Conservation (phyloP, 2,113 vertebrate species). For the Perca schrenkii region DNA sequence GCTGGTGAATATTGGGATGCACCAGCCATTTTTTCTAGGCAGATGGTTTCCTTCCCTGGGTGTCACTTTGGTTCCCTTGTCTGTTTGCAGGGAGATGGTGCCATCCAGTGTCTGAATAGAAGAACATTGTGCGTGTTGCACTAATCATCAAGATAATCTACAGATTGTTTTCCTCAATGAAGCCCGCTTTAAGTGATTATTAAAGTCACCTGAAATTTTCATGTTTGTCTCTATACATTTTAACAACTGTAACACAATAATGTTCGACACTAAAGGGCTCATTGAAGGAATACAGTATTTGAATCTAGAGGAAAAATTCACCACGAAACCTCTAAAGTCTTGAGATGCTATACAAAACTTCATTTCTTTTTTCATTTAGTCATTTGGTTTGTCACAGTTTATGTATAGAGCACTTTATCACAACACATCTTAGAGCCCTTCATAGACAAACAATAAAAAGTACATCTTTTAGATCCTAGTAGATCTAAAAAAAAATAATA, state of each 20-base stretch:
- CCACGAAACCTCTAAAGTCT: conserved; percentile 11
- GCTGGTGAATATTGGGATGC: conserved; percentile 8
- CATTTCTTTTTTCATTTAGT: neutral
- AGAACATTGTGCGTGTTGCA: conserved; percentile 31
- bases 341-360: neutral
- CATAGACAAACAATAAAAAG: neutral
- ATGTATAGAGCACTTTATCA: neutral
- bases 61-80: conserved; percentile 32
- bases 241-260: neutral
- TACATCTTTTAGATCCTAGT: neutral
- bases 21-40: conserved; percentile 13
- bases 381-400: neutral
- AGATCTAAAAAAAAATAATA: too few species aligned
- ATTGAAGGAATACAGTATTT: conserved; percentile 44
- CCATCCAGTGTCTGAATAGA: conserved; percentile 58
- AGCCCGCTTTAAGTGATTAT: conserved; percentile 14
- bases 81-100: conserved; percentile 57
- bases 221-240: conserved; percentile 16
- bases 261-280: conserved; percentile 25
- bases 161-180: conserved; percentile 56
- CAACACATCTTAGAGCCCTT: neutral
- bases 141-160: conserved; percentile 21
- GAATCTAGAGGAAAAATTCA: conserved; percentile 47
- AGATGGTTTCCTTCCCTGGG: conserved; percentile 46
- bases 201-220: conserved; percentile 20